Evolutionary conservation across 2,888 invertebrate species (phyloP).

Genomic region (Notodonta dromedarius): DNA sequence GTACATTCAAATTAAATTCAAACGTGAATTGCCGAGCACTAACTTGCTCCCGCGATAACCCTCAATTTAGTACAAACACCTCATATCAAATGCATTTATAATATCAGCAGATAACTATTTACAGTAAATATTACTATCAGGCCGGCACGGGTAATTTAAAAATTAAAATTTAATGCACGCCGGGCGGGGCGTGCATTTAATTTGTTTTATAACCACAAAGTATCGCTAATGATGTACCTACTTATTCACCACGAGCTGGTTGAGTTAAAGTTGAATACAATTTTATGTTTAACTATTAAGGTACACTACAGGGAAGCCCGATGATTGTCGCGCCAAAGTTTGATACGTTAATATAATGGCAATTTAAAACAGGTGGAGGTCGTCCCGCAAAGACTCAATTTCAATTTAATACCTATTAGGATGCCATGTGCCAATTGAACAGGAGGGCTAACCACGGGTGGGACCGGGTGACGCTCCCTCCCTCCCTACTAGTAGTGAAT

Average conservation of each 20-base stretch:
- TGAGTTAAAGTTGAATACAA: too few species aligned
- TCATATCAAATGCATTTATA: not conserved
- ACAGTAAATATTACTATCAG: not conserved
- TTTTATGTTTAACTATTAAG: too few species aligned
- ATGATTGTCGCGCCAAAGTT: too few species aligned
- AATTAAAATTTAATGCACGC: too few species aligned
- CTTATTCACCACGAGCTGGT: too few species aligned
- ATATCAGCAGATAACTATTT: not conserved
- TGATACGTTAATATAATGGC: too few species aligned
- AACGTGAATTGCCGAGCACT: not conserved
- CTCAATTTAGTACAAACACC: not conserved
- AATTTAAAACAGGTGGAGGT: not conserved
- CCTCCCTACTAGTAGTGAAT: conserved; percentile 35
- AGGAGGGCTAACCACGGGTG: conserved; percentile 37
- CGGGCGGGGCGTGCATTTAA: too few species aligned
- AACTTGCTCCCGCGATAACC: not conserved
- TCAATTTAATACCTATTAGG: conserved; percentile 1
- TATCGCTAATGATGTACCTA: too few species aligned
- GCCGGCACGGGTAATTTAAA: not conserved
- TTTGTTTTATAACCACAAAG: too few species aligned
- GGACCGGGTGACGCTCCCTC: conserved; percentile 41
- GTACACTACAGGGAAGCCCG: too few species aligned
- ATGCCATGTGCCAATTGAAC: conserved; percentile 22
- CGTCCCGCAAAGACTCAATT: not conserved
- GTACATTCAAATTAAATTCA: too few species aligned